Base-by-base conservation (phyloP, 2,797 vertebrate genomes). In the Avahi laniger region DNA sequence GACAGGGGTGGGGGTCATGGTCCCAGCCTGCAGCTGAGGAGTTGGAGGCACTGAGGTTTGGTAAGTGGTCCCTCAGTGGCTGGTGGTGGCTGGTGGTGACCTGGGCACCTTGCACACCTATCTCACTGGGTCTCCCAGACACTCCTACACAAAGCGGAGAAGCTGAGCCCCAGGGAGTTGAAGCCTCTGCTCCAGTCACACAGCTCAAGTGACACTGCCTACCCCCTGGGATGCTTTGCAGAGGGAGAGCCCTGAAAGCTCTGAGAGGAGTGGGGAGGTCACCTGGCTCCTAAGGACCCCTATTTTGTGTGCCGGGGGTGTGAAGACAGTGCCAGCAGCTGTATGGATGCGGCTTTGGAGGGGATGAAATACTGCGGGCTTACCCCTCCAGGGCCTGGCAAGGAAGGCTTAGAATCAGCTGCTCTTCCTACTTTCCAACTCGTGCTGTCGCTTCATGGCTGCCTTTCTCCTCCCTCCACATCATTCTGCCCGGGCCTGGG, bases 391-490 rank as follows among this genome's bases (percentile, higher is more conserved):
- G 70, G 50, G 24, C 65, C 48, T 70, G 17, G 3, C 22, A 82
- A 89, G 69, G 24, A 92, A 83, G 43, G 4, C 28, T 46, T 65
- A 24, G 52, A 13, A 30, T n/a, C 38, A 38, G 3, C 24, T 18
- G 5, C 33, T 80, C 26, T 2, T 76, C 52, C 76, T 43, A 20
- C 46, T 93, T 89, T 20, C 28, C 38, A 15, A 0, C 50, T n/a
- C 33, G 48, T n/a, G 38, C 9, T 7, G 38, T 86, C n/a, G 33
- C 67, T 41, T 61, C 7, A 0, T 11, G 7, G 54, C 1, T 78
- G 20, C 4, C 30, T 65, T 35, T 54, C n/a, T 59, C 43, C 52
- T 70, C 75, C 72, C 2, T 18, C 52, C 1, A 1, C 0, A 0
- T 84, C 26, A 1, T 52, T 28, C 18, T 24, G 4, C 57, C 61